Percentiles rank a stretch among this genome's conserved stretches.
phyloP scores from a whole-genome alignment of 2,797 vertebrate genomes.

The Thamnophis elegans region DNA sequence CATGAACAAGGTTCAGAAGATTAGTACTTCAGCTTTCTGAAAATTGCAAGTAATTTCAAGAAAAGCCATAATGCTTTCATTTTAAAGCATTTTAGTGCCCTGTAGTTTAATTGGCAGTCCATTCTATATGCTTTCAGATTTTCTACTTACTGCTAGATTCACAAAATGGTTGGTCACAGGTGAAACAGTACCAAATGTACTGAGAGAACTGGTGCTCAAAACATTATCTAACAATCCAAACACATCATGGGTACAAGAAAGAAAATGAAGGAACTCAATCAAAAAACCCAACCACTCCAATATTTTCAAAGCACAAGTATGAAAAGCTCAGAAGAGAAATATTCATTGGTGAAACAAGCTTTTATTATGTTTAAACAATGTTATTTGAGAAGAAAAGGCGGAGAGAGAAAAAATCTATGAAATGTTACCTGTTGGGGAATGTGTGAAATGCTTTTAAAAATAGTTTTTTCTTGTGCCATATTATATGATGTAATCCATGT shows the following conservation, averaged over 20 bases:
- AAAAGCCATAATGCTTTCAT: conserved; percentile 14
- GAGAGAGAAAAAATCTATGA: neutral
- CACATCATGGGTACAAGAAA: conserved; percentile 4
- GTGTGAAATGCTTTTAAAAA: neutral
- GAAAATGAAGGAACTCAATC: neutral
- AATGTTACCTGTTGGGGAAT: neutral
- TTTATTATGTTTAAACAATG: neutral
- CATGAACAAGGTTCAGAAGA: conserved; percentile 42
- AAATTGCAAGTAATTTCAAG: conserved; percentile 46
- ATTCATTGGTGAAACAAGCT: neutral
- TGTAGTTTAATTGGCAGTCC: conserved; percentile 41
- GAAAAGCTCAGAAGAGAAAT: neutral
- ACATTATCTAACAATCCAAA: neutral
- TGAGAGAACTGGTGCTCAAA: conserved; percentile 11
- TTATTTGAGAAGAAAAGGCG: neutral
- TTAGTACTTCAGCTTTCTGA: conserved; percentile 45
- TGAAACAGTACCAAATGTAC: conserved; percentile 36
- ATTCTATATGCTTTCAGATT: conserved; percentile 38
- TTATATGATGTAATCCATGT: neutral
- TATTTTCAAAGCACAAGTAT: neutral
- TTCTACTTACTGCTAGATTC: conserved; percentile 37
- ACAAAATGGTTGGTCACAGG: conserved; percentile 31
- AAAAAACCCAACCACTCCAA: neutral
- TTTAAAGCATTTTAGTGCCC: conserved; percentile 41
- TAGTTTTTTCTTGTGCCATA: neutral